phyloP scores from a whole-genome alignment of 2,113 vertebrate species.

The Tragelaphus scriptus region DNA sequence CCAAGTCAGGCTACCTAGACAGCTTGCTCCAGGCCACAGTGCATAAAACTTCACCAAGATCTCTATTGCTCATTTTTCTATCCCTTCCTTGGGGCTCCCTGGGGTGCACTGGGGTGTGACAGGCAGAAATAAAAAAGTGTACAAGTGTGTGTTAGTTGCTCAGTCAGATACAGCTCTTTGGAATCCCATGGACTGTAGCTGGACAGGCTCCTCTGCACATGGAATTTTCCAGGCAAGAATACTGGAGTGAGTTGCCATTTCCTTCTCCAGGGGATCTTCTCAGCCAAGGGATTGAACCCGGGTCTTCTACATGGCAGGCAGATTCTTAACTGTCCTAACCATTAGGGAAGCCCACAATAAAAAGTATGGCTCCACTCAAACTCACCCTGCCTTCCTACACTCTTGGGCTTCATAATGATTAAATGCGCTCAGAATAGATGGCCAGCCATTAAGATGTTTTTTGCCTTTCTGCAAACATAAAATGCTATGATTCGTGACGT shows the following conservation, averaged over 20 bases:
- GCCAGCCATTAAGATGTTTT: not conserved
- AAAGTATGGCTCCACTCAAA: not conserved
- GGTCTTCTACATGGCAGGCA: not conserved
- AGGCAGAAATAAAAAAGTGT: not conserved
- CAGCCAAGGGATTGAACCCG: fast-evolving
- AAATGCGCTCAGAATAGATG: not conserved
- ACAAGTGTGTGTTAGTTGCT: not conserved
- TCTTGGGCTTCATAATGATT: not conserved
- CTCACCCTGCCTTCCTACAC: not conserved
- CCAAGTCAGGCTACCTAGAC: not conserved
- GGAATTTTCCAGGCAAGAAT: not conserved
- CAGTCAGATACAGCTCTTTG: not conserved
- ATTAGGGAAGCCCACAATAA: not conserved
- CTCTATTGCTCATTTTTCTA: not conserved
- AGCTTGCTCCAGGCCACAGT: not conserved
- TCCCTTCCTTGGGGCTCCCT: not conserved
- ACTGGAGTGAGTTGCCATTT: not conserved
- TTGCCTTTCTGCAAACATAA: not conserved
- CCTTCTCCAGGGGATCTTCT: not conserved
- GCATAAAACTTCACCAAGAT: not conserved
- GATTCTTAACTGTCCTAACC: not conserved
- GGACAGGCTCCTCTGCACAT: not conserved
- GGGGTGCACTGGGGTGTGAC: not conserved
- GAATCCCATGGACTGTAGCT: not conserved
- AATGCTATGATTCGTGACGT: fast-evolving